Evolutionary conservation across 2,888 invertebrate species (phyloP), one percentile per base, ranked within the genome.

Genomic region (Cistogaster globosa): DNA sequence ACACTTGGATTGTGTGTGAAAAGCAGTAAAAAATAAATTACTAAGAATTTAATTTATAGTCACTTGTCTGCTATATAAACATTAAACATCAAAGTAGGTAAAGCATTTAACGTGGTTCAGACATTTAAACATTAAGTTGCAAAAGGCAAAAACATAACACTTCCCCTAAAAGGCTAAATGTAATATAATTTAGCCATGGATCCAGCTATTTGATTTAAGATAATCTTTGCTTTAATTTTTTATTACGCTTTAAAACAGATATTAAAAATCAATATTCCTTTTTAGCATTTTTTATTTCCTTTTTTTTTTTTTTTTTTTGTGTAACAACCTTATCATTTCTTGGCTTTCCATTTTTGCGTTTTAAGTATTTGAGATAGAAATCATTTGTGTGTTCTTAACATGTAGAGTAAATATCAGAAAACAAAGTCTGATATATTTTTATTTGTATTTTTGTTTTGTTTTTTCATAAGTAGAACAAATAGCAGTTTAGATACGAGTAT

Each of bases 381-480:
- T 76, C 76, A 36, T 38, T 67, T 22, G n/a, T 51, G 57, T 76
- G 45, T 48, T 55, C 45, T 12, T 9, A 76, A 67, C 51, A 58
- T 76, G 58, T 76, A 22, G n/a, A 60, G 58, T 58, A 51, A 77
- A 68, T 77, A 7, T n/a, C 20, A 26, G 0, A 36, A 45, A 57
- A 26, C 57, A 48, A 60, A 62, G 12, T 60, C 14, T 22, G 69
- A 36, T 68, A 68, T 36, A 11, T 12, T 12, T 42, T 42, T 12
- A 42, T 42, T 38, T 11, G 42, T 42, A 12, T 12, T 12, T 12
- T 6, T 42, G 1, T 57, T 57, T 57, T 65, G 8, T 53, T 63
- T 57, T 20, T 57, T 58, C 38, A 36, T 60, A 68, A 60, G 51
- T 68, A 77, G 58, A 77, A 60, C 77, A 77, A 68, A 68, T 60